Conservation (phyloP, 2,113 vertebrate species). For the Tachysurus fulvidraco region DNA sequence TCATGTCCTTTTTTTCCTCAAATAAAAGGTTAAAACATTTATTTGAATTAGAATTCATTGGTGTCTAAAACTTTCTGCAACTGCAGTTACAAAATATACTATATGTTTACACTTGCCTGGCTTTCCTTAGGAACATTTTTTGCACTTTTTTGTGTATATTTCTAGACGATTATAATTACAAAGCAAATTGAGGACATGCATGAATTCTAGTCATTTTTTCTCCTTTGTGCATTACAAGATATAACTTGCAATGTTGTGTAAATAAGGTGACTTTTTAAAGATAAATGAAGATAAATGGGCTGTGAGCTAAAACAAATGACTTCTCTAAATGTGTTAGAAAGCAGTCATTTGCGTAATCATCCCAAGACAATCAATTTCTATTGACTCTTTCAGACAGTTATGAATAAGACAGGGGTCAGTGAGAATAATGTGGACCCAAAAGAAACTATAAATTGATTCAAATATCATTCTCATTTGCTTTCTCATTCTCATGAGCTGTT, state of each 20-base stretch:
- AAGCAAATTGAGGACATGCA: constrained; percentile 13
- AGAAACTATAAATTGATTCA: constrained; percentile 40
- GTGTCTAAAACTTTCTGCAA: neutral
- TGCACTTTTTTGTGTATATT: constrained; percentile 5
- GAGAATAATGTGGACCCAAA: constrained; percentile 28
- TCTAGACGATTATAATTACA: neutral
- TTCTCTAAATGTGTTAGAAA: constrained; percentile 54
- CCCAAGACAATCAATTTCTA: constrained; percentile 60
- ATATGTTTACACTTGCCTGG: neutral
- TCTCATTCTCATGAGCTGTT: constrained; percentile 22
- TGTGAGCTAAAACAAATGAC: constrained; percentile 61
- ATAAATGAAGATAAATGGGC: constrained; percentile 66
- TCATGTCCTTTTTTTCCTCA: neutral
- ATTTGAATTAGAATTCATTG: neutral
- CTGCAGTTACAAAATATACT: neutral
- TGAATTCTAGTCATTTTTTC: constrained; percentile 29
- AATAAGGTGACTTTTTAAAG: constrained; percentile 60
- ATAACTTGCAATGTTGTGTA: constrained; percentile 17
- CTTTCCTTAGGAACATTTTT: neutral
- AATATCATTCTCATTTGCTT: constrained; percentile 51
- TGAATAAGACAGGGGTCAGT: constrained; percentile 53
- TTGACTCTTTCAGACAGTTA: constrained; percentile 57
- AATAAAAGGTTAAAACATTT: neutral
- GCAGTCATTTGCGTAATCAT: constrained; percentile 63
- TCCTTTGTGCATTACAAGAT: constrained; percentile 29